Evolutionary conservation across 2,888 invertebrate species (phyloP), one percentile per base, ranked within the genome.

Genomic region (Drosophila mimica): DNA sequence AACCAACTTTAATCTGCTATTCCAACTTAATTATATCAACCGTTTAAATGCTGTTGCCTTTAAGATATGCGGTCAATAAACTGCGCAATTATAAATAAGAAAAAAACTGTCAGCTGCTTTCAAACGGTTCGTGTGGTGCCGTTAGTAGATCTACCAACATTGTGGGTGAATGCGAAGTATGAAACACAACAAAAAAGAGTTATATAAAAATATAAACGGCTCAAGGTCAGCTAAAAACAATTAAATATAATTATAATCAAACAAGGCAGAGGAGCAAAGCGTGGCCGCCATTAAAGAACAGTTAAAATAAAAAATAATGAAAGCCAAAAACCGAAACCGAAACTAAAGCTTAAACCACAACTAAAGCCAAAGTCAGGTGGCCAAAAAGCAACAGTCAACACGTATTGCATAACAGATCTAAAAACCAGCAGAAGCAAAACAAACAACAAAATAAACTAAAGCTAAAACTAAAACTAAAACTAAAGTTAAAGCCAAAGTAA

Each of bases 311-410:
- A 89, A 60, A 76, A 74, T 89, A 85, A 89, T 88, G 90, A 90
- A 90, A 90, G 86, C 88, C 86, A 86, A 88, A 86, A 88, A 90
- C 84, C 89, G 89, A 89, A 84, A 89, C 89, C 82, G 70, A 80
- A 82, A 68, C 70, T 63, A 77, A 86, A 77, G 49, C 60, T 38
- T 36, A 63, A 63, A 43, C 65, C 66, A 66, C 65, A 60, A 25
- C 51, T 31, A 43, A 43, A 46, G 5, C 25, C 8, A 38, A 63
- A 72, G 53, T 53, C 62, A 72, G 51, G 63, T 48, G 56, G 58
- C 73, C 52, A 60, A 65, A 38, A 49, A 56, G n/a, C 36, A 64
- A 33, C 30, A 59, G 68, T 57, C 68, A 64, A 58, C 61, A 64
- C 36, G 69, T 70, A 81, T 87, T 87, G 90, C 87, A 90, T 81